Base-by-base conservation (phyloP, 1,140 invertebrate species). In the Sipha flava region DNA sequence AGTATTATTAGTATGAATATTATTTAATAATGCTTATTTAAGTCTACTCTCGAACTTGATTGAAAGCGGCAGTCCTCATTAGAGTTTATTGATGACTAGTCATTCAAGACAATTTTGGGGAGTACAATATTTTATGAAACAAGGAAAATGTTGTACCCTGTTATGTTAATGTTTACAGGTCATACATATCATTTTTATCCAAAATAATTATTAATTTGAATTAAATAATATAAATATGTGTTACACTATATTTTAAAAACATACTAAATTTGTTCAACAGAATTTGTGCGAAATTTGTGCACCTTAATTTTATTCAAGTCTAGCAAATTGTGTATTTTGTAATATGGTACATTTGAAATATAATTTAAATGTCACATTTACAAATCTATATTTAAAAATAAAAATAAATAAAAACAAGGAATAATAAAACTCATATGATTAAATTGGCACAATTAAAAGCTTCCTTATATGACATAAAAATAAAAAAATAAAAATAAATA, bases 41-140 rank as follows among this genome's bases (percentile, higher is more conserved):
- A 72, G 26, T 72, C 10, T 52, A 49, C 45, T n/a, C 21, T 49
- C 18, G 23, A 47, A 72, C 68, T 31, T 31, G n/a, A 52, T 34
- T 72, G 68, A 72, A 72, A 49, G 6, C 29, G 31, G 6, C 29
- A 49, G 43, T 72, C 18, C 10, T 31, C 23, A 6, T 47, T 31
- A 72, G 16, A 70, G 16, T 70, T 16, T 26, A 54, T 54, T 18
- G 49, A 26, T 7, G 9, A 40, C 21, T 23, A 43, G 34, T 43
- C 31, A 26, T 7, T 23, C 37, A 14, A 16, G 21, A 66, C 21
- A 26, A 43, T 43, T 40, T 14, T 43, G 40, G 62, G 47, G 45
- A 75, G 70, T 34, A 75, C 70, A 75, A 75, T 54, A 40, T 75
- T 75, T 75, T 75, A 75, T 75, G 70, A 75, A 75, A 54, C 70